phyloP scores from a whole-genome alignment of 2,888 invertebrate genomes.

The Odontocolon sp. region DNA sequence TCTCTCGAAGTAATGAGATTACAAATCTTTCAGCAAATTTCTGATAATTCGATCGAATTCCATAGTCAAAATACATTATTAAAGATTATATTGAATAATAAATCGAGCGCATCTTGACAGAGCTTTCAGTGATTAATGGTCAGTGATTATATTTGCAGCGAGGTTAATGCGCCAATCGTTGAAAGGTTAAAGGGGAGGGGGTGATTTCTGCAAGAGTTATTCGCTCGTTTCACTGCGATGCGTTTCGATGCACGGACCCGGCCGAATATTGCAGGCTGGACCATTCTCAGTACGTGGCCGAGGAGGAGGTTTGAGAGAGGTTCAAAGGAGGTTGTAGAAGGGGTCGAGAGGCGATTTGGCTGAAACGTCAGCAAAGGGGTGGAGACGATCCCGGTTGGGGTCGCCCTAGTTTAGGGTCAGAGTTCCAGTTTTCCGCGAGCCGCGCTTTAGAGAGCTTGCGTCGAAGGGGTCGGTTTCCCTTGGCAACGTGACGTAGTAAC shows the following conservation, averaged over 20 bases:
- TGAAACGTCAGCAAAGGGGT: neutral
- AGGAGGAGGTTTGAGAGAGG: slow-evolving; percentile 24
- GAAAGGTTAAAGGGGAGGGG: neutral
- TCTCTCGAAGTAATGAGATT: too few species aligned
- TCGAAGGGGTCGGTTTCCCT: slow-evolving; percentile 62
- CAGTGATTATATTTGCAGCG: slow-evolving; percentile 18
- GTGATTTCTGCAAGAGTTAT: slow-evolving; percentile 1
- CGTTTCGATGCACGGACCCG: neutral
- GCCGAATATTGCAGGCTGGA: neutral
- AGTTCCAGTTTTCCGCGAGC: slow-evolving; percentile 71
- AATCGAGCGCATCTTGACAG: neutral
- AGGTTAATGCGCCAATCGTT: slow-evolving; percentile 31
- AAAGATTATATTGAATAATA: neutral
- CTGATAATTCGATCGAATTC: slow-evolving; percentile 10
- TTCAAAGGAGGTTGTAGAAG: neutral
- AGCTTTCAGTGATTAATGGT: slow-evolving; percentile 32
- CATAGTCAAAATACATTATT: too few species aligned
- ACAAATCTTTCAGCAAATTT: neutral
- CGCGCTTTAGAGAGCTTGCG: slow-evolving; percentile 16
- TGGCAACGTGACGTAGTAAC: slow-evolving; percentile 75
- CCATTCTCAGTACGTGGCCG: too few species aligned
- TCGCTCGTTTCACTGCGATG: slow-evolving; percentile 8
- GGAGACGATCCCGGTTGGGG: slow-evolving; percentile 18
- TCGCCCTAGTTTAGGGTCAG: slow-evolving; percentile 74
- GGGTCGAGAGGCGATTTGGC: neutral